Base-by-base conservation (phyloP, 2,888 invertebrate genomes). In the Hypolimnas misippus region DNA sequence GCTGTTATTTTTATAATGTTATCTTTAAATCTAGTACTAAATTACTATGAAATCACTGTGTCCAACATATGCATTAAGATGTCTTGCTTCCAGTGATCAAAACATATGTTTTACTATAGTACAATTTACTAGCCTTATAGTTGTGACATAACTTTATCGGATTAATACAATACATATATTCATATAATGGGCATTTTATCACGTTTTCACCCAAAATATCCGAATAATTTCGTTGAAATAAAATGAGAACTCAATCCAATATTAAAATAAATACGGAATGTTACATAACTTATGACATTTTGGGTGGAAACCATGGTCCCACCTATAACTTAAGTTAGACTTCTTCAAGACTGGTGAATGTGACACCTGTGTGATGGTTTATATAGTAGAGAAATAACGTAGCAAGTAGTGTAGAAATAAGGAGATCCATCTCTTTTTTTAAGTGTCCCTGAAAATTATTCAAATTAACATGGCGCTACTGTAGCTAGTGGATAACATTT, bases 91-190 rank as follows among this genome's bases (percentile, higher is more conserved):
- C 51, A 65, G 65, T 51, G 42, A 66, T 56, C 19, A 62, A 55
- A 54, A n/a, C 0, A 52, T 35, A 63, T 56, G 67, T 76, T 77
- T 74, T 70, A 86, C 85, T 85, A 85, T 84, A 87, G 88, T 90
- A 90, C 90, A 90, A 90, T 78, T 76, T 70, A 77, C 73, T 85
- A 87, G 89, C 89, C 88, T 89, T 89, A 85, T 54, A 60, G 54
- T 35, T 54, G 44, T 49, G 59, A 54, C 25, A 54, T 19, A 60
- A 54, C 8, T 17, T 46, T 46, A 38, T 49, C 6, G 14, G 14
- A 29, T 25, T 10, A 25, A 7, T 49, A 49, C 49, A 7, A 49
- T 49, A 49, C 19, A 25, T 29, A 57, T 56, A 46, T 46, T 46
- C 19, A 56, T 38, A 49, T n/a, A 29, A 16, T 49, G 29, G 29